Evolutionary conservation across 2,113 vertebrate species (phyloP).

Genomic region (Pogonocichla stellata): DNA sequence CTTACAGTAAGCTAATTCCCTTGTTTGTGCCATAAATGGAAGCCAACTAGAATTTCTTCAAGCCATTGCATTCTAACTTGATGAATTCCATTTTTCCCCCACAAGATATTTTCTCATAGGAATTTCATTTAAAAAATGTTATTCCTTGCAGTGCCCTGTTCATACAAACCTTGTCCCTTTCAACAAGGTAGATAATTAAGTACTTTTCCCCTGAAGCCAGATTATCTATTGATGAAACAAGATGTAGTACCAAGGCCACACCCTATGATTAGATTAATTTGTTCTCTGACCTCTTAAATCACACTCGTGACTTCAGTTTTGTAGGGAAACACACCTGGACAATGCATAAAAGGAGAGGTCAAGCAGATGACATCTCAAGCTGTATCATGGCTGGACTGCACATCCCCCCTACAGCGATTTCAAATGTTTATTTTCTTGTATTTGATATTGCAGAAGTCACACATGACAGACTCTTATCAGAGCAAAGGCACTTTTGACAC

Average conservation of each 20-base stretch:
- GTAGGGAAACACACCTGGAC: neutral
- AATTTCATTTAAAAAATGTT: neutral
- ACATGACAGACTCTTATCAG: neutral
- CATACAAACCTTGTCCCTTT: neutral
- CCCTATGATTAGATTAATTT: slow-evolving; percentile 9
- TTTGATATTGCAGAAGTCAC: neutral
- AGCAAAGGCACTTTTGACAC: neutral
- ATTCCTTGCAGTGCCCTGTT: neutral
- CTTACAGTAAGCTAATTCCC: neutral
- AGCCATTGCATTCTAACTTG: neutral
- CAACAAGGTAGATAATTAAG: neutral
- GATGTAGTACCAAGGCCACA: neutral
- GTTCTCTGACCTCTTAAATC: neutral
- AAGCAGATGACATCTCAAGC: neutral
- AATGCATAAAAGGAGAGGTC: neutral
- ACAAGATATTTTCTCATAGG: slow-evolving; percentile 8
- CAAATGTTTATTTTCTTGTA: neutral
- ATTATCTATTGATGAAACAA: slow-evolving; percentile 30
- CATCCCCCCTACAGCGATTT: neutral
- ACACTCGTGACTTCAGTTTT: neutral
- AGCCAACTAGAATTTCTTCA: neutral
- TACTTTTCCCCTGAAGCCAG: neutral
- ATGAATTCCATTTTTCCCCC: neutral
- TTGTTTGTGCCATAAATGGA: neutral
- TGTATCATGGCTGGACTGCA: rapidly evolving